Evolutionary conservation across 1,140 invertebrate genomes (phyloP).

Genomic region (Gryllus bimaculatus): DNA sequence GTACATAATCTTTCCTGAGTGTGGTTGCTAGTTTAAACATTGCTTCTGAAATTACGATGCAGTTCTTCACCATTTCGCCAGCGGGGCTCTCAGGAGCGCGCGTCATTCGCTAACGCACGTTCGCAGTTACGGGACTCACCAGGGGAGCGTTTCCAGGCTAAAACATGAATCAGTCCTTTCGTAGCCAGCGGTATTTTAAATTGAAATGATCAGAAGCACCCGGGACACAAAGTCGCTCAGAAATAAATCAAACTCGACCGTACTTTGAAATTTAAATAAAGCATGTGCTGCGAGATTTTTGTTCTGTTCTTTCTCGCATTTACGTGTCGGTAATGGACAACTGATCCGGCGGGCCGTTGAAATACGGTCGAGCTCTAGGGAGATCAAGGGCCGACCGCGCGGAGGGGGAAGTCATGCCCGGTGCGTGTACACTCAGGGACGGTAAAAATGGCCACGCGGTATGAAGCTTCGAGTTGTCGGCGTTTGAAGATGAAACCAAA

Average conservation of each 20-base stretch:
- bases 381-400: too few species aligned
- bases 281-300: neutral
- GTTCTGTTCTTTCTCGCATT: neutral
- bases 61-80: too few species aligned
- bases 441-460: too few species aligned
- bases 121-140: neutral
- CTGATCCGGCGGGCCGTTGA: neutral
- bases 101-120: neutral
- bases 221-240: neutral
- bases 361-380: too few species aligned
- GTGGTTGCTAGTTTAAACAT: too few species aligned
- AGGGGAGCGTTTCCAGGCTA: neutral
- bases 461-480: too few species aligned
- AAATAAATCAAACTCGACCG: neutral
- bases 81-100: neutral
- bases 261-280: conserved; percentile 2
- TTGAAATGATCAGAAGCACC: neutral
- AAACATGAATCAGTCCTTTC: neutral
- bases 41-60: too few species aligned
- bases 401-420: too few species aligned
- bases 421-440: too few species aligned
- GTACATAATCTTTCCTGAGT: too few species aligned
- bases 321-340: neutral
- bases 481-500: too few species aligned
- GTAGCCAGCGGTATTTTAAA: neutral